phyloP scores from a whole-genome alignment of 2,113 vertebrate species.

The Limnothrissa miodon region DNA sequence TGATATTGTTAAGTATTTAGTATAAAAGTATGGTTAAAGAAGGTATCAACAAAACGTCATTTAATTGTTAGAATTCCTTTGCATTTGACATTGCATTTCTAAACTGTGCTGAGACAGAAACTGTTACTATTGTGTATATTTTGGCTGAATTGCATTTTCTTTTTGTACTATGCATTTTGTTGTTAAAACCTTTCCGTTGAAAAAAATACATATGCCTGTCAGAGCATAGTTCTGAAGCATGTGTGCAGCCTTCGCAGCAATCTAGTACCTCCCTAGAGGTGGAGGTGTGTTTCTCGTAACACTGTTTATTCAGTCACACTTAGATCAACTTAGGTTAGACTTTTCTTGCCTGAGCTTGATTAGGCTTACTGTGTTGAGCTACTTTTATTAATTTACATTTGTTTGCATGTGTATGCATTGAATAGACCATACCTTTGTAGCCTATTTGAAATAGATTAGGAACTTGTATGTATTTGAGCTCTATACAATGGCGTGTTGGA shows the following conservation, averaged over 20 bases:
- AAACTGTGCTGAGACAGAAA: too few species aligned
- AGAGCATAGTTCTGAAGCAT: not conserved
- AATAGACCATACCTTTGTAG: not conserved
- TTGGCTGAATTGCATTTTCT: not conserved
- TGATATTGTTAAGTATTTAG: not conserved
- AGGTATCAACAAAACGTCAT: not conserved
- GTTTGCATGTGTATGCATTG: not conserved
- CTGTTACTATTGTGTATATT: not conserved
- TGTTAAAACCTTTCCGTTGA: not conserved
- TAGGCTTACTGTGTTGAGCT: not conserved
- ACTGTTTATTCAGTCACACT: not conserved
- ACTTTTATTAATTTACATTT: not conserved
- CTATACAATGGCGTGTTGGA: not conserved
- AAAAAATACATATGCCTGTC: not conserved
- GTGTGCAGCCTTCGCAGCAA: not conserved
- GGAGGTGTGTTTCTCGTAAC: not conserved
- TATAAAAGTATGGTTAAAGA: not conserved
- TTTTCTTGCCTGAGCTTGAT: not conserved
- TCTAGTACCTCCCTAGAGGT: not conserved
- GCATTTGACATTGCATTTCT: too few species aligned
- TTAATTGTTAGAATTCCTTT: not conserved
- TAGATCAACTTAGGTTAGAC: too few species aligned
- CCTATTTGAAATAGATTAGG: not conserved
- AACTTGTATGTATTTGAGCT: not conserved
- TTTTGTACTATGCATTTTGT: not conserved